Percentiles rank a stretch among this genome's conserved stretches.
phyloP scores from a whole-genome alignment of 2,113 vertebrate genomes.

The Sylvia atricapilla region DNA sequence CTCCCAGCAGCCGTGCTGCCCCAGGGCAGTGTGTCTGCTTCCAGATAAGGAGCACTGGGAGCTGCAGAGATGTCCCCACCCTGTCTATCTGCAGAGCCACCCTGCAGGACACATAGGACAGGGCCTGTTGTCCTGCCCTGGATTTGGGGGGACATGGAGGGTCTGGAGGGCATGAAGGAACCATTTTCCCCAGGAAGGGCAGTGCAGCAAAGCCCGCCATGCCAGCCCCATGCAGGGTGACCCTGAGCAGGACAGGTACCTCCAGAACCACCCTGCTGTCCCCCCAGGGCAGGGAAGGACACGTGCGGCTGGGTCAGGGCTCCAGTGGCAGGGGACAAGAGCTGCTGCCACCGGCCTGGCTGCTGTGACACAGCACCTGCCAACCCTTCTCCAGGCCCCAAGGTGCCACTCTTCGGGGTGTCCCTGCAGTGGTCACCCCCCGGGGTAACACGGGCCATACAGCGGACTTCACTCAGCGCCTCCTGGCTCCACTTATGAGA shows the following conservation, averaged over 20 bases:
- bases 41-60: neutral
- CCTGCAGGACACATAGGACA: accelerated
- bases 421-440: accelerated
- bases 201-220: neutral
- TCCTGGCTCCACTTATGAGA: neutral
- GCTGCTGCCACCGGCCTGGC: neutral
- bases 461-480: neutral
- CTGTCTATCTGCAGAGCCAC: neutral
- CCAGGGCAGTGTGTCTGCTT: accelerated
- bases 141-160: neutral
- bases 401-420: neutral
- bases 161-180: accelerated
- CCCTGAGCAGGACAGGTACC: neutral
- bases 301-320: accelerated
- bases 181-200: accelerated
- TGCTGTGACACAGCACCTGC: neutral
- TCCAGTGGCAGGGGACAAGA: accelerated
- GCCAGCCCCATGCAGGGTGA: neutral
- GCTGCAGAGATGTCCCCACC: neutral
- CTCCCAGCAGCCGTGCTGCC: neutral
- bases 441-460: accelerated
- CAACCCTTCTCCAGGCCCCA: neutral
- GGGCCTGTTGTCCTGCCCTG: neutral
- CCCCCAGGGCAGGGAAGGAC: accelerated
- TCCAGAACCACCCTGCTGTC: neutral